These are phyloP conservation scores for Metallyticus violacea DNA, from an alignment of 2,888 invertebrate genomes.

Conservation along the genomic window DNA sequence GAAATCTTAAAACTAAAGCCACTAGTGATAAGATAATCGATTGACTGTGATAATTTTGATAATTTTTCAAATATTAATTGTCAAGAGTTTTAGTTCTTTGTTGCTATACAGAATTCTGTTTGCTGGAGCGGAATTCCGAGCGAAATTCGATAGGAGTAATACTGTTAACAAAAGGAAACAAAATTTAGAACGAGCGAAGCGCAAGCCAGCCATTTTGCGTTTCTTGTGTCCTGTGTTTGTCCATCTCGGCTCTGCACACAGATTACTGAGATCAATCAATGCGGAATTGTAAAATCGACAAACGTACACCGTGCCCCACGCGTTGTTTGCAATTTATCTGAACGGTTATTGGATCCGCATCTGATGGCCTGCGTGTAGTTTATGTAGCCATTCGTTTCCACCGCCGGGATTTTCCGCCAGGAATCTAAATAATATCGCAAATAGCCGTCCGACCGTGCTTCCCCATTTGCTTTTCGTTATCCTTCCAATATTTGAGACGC, in stretches of 20 bases:
- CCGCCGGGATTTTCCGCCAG: neutral
- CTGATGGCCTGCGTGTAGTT: neutral
- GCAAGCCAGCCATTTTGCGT: neutral
- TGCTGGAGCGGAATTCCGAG: neutral
- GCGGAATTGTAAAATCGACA: neutral
- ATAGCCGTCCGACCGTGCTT: neutral
- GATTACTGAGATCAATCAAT: slow-evolving; percentile 12
- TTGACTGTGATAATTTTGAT: too few relatives aligned
- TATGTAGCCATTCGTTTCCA: neutral
- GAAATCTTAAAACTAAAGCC: too few relatives aligned
- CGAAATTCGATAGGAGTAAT: neutral
- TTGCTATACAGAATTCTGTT: neutral
- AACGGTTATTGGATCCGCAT: slow-evolving; percentile 1
- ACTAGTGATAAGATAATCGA: too few relatives aligned
- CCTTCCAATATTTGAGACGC: neutral
- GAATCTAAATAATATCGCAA: neutral
- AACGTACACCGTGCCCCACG: neutral
- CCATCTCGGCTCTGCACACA: slow-evolving; percentile 5
- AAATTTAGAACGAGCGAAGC: neutral
- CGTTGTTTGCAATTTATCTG: slow-evolving; percentile 13
- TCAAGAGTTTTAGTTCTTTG: neutral
- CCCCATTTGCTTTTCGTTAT: neutral
- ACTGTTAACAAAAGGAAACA: neutral
- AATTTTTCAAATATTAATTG: too few relatives aligned
- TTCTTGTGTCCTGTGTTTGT: neutral